Base-by-base conservation (phyloP, 2,888 invertebrate genomes). In the Pristionchus exspectatus region DNA sequence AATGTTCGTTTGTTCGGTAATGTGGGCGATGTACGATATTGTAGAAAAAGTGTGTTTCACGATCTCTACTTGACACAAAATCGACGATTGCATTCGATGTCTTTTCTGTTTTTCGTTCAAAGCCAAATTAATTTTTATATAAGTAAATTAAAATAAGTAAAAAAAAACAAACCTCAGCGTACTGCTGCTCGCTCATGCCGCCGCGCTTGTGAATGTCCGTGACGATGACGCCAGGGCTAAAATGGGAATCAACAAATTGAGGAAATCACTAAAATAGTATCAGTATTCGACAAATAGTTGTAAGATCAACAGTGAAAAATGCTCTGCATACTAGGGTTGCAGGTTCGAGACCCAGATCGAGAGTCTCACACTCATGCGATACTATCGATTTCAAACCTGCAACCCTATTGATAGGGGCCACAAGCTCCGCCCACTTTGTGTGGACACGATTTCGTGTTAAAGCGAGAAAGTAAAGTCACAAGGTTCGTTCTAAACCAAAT, bases 131-230 rank as follows among this genome's bases (percentile, higher is more conserved):
- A 66, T 66, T 66, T 50, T 3, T 9, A 7, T 50, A n/a, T 66
- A n/a, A 66, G 4, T 21, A 56, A 21, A 12, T 18, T 1, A 56
- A 12, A 21, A 56, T 56, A 21, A 3, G 18, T 56, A 38, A 38
- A 33, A 44, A 33, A n/a, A 44, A 5, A 74, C 91, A 91, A 90
- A 96, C 95, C 93, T 97, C 97, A 63, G 96, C 96, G 95, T 98
- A 98, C 69, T 97, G 97, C 91, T 97, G 97, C 27, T 97, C 97
- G 91, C 96, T 96, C 96, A 98, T 96, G 21, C 98, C 98, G 44
- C 97, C 97, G 90, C 97, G 96, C 94, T 97, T 97, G 93, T 98
- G 98, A 59, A 98, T 95, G 95, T 98, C 97, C 0, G 98, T 98
- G 0, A 97, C 95, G 27, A 97, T 97, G 0, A 98, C 98, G 87